Conservation (phyloP, 2,888 invertebrate genomes). For the Phragmatobia fuliginosa region DNA sequence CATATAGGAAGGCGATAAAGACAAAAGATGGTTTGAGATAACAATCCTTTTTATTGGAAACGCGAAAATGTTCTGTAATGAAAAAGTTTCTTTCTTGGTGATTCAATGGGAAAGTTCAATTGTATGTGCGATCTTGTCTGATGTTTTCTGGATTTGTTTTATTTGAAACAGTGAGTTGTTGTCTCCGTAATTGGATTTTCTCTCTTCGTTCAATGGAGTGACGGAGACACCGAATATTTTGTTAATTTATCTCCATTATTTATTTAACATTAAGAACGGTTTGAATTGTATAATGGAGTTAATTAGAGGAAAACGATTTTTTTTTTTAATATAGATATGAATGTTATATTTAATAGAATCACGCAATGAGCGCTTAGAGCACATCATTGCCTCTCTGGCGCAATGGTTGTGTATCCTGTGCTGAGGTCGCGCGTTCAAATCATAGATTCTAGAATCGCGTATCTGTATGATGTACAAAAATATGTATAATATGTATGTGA, state of each 20-base stretch:
- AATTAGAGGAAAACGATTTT: background rate
- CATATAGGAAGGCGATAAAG: constrained; percentile 16
- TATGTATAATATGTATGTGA: no score
- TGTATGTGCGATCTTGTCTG: constrained; percentile 12
- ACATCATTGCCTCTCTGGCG: no score
- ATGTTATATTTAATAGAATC: no score
- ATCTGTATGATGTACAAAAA: no score
- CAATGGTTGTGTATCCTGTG: no score
- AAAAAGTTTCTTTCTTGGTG: constrained; percentile 23
- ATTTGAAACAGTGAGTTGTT: background rate
- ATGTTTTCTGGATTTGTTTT: constrained; percentile 8
- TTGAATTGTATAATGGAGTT: background rate
- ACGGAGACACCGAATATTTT: background rate
- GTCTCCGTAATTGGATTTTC: constrained; percentile 1
- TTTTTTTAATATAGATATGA: no score
- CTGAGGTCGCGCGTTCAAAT: no score
- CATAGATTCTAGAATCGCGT: no score
- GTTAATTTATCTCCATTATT: background rate
- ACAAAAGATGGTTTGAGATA: constrained; percentile 25
- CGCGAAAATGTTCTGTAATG: constrained; percentile 16
- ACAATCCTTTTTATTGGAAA: constrained; percentile 26
- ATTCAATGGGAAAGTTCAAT: constrained; percentile 23
- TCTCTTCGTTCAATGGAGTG: background rate
- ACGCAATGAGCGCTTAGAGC: no score
- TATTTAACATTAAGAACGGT: background rate